These are phyloP conservation scores for Ferrisia virgata DNA, from an alignment of 2,888 invertebrate species.

Conservation along the genomic window DNA sequence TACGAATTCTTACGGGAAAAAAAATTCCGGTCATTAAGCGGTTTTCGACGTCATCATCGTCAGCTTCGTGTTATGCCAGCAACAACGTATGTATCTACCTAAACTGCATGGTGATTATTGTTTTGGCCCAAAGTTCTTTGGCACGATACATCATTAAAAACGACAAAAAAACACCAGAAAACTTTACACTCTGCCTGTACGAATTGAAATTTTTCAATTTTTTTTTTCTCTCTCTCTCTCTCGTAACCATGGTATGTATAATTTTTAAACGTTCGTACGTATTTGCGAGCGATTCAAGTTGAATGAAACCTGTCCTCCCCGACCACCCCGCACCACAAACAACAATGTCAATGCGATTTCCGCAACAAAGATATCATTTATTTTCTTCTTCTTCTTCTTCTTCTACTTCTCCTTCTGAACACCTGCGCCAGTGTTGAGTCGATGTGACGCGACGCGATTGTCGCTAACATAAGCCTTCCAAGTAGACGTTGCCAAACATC, in stretches of 20 bases:
- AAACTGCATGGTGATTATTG: neutral
- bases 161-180: neutral
- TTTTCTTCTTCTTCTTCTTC: too few relatives aligned
- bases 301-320: constrained; percentile 7
- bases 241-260: neutral
- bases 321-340: too few relatives aligned
- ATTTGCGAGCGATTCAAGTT: neutral
- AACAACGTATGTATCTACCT: too few relatives aligned
- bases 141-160: neutral
- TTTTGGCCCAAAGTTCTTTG: neutral
- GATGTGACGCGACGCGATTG: neutral
- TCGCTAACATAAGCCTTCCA: neutral
- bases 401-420: too few relatives aligned
- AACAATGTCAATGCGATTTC: constrained; percentile 5
- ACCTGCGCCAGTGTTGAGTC: neutral
- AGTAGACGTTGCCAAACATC: neutral
- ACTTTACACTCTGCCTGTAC: neutral
- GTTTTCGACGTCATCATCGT: neutral
- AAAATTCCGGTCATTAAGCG: neutral
- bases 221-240: neutral
- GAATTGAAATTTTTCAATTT: neutral
- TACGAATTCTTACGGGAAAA: too few relatives aligned
- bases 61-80: too few relatives aligned
- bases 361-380: constrained; percentile 17
- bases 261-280: neutral